Base-by-base conservation (phyloP, 2,888 invertebrate species). In the Amphipyra berbera region DNA sequence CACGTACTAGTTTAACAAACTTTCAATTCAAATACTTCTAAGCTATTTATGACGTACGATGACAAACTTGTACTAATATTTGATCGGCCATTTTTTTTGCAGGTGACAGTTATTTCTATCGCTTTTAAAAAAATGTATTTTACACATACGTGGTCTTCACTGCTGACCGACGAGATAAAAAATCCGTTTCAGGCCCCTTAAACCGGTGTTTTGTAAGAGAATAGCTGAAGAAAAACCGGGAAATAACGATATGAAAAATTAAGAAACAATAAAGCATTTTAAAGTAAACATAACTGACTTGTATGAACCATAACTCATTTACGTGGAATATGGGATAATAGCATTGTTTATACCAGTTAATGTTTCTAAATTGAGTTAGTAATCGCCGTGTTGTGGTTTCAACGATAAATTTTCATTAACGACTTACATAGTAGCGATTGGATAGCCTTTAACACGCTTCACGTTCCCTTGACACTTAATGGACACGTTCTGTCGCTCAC, bases 401-500 rank as follows among this genome's bases (percentile, higher is more conserved):
- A 68, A 72, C 82, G 74, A 85, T 88, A 88, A 87, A 87, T 84
- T 77, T 78, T 78, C 76, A 82, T 84, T 86, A 82, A 84, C 77
- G 82, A 84, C 77, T 80, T 70, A 68, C 78, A 79, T 83, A 82
- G 40, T 21, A 47, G 33, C 58, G 41, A 50, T 59, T 53, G 41
- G 46, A 48, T 62, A 33, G 38, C 33, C 1, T 45, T 33, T 45
- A 7, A 46, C 15, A 37, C 33, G 33, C 12, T 9, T 30, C 27
- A 33, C 21, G 27, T 41, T 64, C 59, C 65, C 59, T 58, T 58
- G 59, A 50, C 53, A 64, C 44, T 62, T 30, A 41, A 64, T 45
- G 33, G 13, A 53, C 52, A 53, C 41, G 46, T 41, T 56, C 8
- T 49, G 10, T 58, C 8, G 21, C 3, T 21, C 21, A 21, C 21